These are phyloP conservation scores for Oreocharis arfaki DNA, from an alignment of 2,113 vertebrate genomes.

Conservation along the genomic window DNA sequence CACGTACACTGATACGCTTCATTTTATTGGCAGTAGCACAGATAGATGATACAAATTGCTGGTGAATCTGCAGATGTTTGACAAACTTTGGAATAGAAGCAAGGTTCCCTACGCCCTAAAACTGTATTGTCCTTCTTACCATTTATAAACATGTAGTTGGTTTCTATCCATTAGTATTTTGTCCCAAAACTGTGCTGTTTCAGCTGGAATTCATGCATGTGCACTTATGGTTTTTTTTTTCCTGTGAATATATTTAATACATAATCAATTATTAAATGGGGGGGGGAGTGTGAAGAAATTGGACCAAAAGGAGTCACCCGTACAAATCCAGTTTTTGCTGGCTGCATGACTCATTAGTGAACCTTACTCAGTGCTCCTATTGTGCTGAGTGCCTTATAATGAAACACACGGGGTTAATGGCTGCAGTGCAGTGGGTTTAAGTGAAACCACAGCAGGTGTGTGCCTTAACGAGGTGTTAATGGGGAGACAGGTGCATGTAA, in stretches of 20 bases:
- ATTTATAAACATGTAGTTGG: neutral
- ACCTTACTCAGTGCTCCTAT: conserved; percentile 32
- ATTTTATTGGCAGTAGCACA: neutral
- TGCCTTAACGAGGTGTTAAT: conserved; percentile 65
- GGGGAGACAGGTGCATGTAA: conserved; percentile 59
- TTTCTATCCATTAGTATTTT: neutral
- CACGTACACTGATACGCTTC: neutral
- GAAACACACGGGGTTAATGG: conserved; percentile 36
- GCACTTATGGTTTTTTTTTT: neutral
- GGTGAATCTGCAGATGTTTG: neutral
- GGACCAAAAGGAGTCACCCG: conserved; percentile 21
- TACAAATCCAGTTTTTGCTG: conserved; percentile 27
- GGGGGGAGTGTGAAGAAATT: neutral
- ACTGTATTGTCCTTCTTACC: neutral
- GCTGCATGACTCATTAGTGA: conserved; percentile 36
- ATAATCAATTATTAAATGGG: conserved; percentile 41
- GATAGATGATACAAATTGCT: neutral
- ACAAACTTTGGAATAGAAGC: neutral
- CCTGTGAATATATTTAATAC: conserved; percentile 21
- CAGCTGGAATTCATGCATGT: conserved; percentile 44
- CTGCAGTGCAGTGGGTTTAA: conserved; percentile 18
- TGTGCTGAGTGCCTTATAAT: conserved; percentile 32
- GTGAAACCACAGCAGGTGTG: conserved; percentile 64
- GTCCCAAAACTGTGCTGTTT: conserved; percentile 31
- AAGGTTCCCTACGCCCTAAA: neutral